Conservation (phyloP, 2,888 invertebrate species). For the Rhabditoides inermis region DNA sequence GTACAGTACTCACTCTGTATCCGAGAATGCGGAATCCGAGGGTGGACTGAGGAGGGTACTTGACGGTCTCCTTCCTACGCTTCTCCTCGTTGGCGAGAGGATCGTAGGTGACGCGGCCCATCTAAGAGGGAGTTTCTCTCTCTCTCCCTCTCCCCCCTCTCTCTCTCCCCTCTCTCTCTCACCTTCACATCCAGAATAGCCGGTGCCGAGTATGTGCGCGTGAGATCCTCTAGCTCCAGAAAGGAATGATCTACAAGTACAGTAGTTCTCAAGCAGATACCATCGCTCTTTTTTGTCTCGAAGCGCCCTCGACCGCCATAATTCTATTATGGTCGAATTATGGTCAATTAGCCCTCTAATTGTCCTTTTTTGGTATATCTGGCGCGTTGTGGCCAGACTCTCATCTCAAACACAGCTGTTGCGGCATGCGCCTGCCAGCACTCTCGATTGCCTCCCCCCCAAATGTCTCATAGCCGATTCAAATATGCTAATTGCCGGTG, state of each 20-base stretch:
- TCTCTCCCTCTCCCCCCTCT: too few species aligned
- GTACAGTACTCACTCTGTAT: conserved; percentile 34
- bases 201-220: conserved; percentile 19
- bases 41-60: conserved; percentile 37
- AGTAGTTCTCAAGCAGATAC: not conserved
- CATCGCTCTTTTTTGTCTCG: not conserved
- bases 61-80: conserved; percentile 28
- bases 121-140: conserved; percentile 18
- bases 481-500: too few species aligned
- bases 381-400: too few species aligned
- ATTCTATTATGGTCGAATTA: not conserved
- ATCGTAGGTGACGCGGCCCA: conserved; percentile 45
- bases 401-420: too few species aligned
- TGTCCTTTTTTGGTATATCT: too few species aligned
- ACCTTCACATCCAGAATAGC: conserved; percentile 32
- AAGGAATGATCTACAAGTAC: conserved; percentile 35
- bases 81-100: conserved; percentile 40
- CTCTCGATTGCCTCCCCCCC: too few species aligned
- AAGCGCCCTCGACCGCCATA: too few species aligned
- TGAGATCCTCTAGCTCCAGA: conserved; percentile 39
- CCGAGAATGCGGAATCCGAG: conserved; percentile 47
- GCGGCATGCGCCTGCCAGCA: too few species aligned
- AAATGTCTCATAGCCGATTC: too few species aligned
- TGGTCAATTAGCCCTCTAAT: conserved; percentile 4
- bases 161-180: too few species aligned